Percentiles rank a stretch among this genome's conserved stretches.
phyloP scores from a whole-genome alignment of 2,888 invertebrate species.

The Ernsta delagoae region DNA sequence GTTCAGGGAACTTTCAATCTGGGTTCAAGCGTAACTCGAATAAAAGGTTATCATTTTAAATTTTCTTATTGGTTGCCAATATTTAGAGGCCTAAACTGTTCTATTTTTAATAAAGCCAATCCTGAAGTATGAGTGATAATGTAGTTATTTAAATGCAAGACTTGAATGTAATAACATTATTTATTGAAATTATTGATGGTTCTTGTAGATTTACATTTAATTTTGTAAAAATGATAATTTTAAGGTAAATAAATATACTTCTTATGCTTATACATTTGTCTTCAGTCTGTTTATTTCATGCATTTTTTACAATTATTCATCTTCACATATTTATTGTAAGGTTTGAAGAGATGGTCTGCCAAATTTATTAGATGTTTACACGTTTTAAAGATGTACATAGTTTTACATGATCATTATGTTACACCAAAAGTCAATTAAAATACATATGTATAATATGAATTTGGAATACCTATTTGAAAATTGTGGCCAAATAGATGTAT shows the following conservation, averaged over 20 bases:
- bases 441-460: too few relatives aligned
- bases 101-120: neutral
- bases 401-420: too few relatives aligned
- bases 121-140: constrained; percentile 24
- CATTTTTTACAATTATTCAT: too few relatives aligned
- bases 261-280: neutral
- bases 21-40: neutral
- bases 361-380: too few relatives aligned
- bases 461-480: too few relatives aligned
- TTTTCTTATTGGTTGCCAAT: neutral
- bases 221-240: constrained; percentile 23
- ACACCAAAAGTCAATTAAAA: too few relatives aligned
- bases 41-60: too few relatives aligned
- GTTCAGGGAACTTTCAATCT: neutral
- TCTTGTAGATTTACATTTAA: constrained; percentile 26
- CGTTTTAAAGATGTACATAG: too few relatives aligned
- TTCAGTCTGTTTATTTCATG: too few relatives aligned
- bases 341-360: too few relatives aligned
- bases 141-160: constrained; percentile 6
- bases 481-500: too few relatives aligned
- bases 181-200: constrained; percentile 28
- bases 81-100: neutral
- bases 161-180: constrained; percentile 9
- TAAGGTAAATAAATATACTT: constrained; percentile 27
- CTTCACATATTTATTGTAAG: too few relatives aligned